Percentiles rank a stretch among this genome's conserved stretches.
These are phyloP conservation scores for Falco cherrug DNA, from an alignment of 2,797 vertebrate genomes.

Conservation along the genomic window DNA sequence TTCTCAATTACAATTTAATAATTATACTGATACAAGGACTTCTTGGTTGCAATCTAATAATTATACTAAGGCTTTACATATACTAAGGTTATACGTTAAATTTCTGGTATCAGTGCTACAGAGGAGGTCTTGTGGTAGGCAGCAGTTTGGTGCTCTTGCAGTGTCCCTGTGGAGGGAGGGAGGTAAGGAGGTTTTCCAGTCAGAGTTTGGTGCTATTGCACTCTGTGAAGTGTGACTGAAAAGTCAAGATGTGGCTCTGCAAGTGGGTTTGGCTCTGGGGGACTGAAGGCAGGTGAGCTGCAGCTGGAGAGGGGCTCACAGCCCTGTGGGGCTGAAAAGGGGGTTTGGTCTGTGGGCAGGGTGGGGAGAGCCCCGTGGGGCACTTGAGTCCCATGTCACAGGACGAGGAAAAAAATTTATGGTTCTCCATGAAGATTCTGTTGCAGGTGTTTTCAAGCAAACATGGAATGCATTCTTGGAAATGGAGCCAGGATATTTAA, in stretches of 20 bases:
- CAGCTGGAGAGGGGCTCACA: neutral
- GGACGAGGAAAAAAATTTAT: neutral
- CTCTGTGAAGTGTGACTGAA: neutral
- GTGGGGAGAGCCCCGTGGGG: accelerated
- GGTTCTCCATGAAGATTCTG: neutral
- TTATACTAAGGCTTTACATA: no score
- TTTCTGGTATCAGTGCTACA: no score
- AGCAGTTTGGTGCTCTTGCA: neutral
- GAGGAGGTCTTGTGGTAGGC: no score
- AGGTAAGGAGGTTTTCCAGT: neutral
- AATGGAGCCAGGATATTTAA: neutral
- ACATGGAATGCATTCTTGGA: neutral
- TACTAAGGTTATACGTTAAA: no score
- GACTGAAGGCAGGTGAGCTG: neutral
- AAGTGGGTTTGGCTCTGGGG: neutral
- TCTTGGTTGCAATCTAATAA: no score
- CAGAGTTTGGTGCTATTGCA: neutral
- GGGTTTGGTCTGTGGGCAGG: neutral
- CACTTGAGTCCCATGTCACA: neutral
- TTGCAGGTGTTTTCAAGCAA: neutral
- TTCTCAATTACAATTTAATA: no score
- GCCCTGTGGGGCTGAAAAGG: neutral
- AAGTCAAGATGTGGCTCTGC: neutral
- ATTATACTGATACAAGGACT: no score
- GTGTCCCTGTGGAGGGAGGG: neutral